A percentile compares a stretch with the other conserved stretches of the same genome.
phyloP scores from a whole-genome alignment of 2,797 vertebrate species.

The Catostomus latipinnis region DNA sequence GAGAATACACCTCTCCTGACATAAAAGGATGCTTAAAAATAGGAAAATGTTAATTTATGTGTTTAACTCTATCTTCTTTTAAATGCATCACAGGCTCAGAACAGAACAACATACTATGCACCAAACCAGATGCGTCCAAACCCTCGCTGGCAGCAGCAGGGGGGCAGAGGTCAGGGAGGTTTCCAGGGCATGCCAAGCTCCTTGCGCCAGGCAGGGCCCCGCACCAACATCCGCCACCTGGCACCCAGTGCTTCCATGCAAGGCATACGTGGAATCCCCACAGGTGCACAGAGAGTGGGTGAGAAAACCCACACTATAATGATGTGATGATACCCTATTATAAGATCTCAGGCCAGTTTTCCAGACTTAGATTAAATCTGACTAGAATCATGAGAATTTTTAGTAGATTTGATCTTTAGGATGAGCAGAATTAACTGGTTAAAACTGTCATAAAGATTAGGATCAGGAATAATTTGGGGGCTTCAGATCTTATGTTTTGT shows the following conservation, averaged over 20 bases:
- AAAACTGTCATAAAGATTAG: not conserved
- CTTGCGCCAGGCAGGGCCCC: slow-evolving; percentile 93
- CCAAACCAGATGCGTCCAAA: slow-evolving; percentile 97
- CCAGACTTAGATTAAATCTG: not conserved
- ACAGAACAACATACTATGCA: slow-evolving; percentile 95
- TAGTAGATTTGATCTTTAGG: not conserved
- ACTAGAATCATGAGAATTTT: not conserved
- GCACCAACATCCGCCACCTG: slow-evolving; percentile 89
- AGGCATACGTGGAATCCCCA: slow-evolving; percentile 84
- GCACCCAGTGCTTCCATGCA: slow-evolving; percentile 81
- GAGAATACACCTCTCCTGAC: not conserved
- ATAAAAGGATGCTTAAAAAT: not conserved
- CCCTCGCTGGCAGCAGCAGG: slow-evolving; percentile 95
- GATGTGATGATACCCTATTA: not conserved
- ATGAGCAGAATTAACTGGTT: not conserved
- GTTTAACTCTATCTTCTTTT: not conserved
- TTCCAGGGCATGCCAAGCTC: slow-evolving; percentile 94
- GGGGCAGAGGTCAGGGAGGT: slow-evolving; percentile 95
- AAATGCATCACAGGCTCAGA: slow-evolving; percentile 85
- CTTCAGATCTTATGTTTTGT: no score
- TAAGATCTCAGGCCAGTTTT: not conserved
- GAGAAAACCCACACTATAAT: slow-evolving; percentile 61
- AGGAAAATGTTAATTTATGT: not conserved
- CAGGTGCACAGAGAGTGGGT: slow-evolving; percentile 85
- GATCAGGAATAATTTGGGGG: no score